A percentile compares a stretch with the other conserved stretches of the same genome.
Conservation (phyloP, 1,140 invertebrate genomes). For the Micrasema longulum region DNA sequence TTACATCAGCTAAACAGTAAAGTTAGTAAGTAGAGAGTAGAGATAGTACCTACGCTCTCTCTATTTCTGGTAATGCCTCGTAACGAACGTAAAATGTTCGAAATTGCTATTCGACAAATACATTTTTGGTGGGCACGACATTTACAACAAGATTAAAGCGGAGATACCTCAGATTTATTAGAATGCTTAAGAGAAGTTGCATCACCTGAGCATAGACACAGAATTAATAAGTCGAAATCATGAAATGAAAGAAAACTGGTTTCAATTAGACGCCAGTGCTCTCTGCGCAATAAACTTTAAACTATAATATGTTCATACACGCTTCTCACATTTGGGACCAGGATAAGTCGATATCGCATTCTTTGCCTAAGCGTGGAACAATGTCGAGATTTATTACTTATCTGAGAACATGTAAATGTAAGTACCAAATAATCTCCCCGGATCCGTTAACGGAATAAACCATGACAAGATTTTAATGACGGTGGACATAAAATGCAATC, state of each 20-base stretch:
- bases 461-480: conserved; percentile 26
- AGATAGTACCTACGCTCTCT: conserved; percentile 21
- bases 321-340: conserved; percentile 40
- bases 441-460: conserved; percentile 23
- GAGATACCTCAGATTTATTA: conserved; percentile 54
- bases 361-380: conserved; percentile 15
- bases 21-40: not conserved
- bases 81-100: conserved; percentile 51
- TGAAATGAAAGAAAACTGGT: conserved; percentile 51
- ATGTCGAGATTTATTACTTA: conserved; percentile 39
- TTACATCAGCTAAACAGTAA: conserved; percentile 26
- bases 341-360: conserved; percentile 36
- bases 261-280: conserved; percentile 52
- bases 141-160: conserved; percentile 51
- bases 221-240: conserved; percentile 52
- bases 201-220: conserved; percentile 50
- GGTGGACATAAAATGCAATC: conserved; percentile 37
- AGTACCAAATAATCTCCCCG: conserved; percentile 17
- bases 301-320: conserved; percentile 35
- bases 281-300: conserved; percentile 42
- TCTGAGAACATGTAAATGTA: conserved; percentile 13
- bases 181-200: conserved; percentile 50
- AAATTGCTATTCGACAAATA: conserved; percentile 54
- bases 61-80: conserved; percentile 43
- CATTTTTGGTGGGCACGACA: conserved; percentile 54